These are phyloP conservation scores for Dioctria rufipes DNA, from an alignment of 2,888 invertebrate species.

Conservation along the genomic window DNA sequence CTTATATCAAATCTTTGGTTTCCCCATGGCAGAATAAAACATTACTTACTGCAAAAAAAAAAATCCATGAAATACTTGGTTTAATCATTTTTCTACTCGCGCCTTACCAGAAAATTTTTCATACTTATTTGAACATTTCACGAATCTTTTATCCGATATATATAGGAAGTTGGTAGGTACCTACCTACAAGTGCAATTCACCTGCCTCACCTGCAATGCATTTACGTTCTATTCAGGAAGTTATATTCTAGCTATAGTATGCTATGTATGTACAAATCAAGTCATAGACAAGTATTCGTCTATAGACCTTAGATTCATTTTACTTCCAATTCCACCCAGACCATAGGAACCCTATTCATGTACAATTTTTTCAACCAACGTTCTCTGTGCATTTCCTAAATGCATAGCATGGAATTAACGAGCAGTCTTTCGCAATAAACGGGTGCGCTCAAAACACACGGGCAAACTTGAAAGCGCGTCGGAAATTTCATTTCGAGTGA, in stretches of 20 bases:
- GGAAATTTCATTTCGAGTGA: slow-evolving; percentile 36
- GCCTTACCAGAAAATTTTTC: neutral
- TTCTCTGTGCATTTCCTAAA: slow-evolving; percentile 30
- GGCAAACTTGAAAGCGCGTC: slow-evolving; percentile 42
- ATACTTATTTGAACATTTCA: neutral
- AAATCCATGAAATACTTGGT: neutral
- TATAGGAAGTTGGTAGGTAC: neutral
- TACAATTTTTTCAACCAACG: slow-evolving; percentile 11
- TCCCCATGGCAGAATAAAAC: too few species aligned
- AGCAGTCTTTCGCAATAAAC: slow-evolving; percentile 25
- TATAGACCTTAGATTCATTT: slow-evolving; percentile 30
- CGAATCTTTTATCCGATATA: neutral
- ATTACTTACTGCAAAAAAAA: neutral
- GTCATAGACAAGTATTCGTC: neutral
- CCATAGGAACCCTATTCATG: neutral
- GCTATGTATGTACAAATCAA: slow-evolving; percentile 31
- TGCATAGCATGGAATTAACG: slow-evolving; percentile 43
- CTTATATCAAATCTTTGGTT: too few species aligned
- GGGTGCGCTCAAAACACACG: slow-evolving; percentile 30
- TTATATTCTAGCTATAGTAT: neutral
- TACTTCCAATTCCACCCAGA: slow-evolving; percentile 9
- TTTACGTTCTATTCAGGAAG: neutral
- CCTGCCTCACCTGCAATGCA: neutral
- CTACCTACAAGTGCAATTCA: neutral
- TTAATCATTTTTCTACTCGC: neutral